These are phyloP conservation scores for Idaea aversata DNA, from an alignment of 2,888 invertebrate species.

Conservation along the genomic window DNA sequence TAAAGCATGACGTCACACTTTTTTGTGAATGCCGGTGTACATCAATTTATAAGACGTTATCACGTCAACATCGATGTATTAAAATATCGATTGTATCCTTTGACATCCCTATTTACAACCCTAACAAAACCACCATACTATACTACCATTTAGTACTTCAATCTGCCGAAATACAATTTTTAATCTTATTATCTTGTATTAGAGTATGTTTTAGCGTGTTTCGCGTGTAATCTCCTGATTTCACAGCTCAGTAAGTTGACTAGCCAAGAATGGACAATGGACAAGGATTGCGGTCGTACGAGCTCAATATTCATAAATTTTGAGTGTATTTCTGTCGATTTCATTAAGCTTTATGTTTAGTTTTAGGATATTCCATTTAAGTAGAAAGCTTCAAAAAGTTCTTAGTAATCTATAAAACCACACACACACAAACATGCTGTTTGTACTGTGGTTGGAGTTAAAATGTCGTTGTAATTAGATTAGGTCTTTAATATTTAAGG, in stretches of 20 bases:
- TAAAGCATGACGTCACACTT: too few relatives aligned
- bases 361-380: constrained; percentile 13
- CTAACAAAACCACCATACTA: neutral
- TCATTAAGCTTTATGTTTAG: constrained; percentile 27
- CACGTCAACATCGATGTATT: too few relatives aligned
- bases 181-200: neutral
- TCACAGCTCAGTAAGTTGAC: constrained; percentile 39
- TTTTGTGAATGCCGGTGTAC: too few relatives aligned
- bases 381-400: constrained; percentile 8
- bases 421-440: too few relatives aligned
- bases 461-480: too few relatives aligned
- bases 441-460: too few relatives aligned
- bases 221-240: constrained; percentile 37
- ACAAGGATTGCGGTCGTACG: constrained; percentile 30
- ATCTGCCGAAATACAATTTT: constrained; percentile 35
- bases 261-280: constrained; percentile 39
- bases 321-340: constrained; percentile 28
- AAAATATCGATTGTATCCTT: too few relatives aligned
- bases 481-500: too few relatives aligned
- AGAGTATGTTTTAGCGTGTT: constrained; percentile 14
- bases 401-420: neutral
- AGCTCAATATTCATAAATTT: constrained; percentile 46
- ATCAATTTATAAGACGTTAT: too few relatives aligned
- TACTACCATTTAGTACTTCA: constrained; percentile 32
- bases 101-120: constrained; percentile 23